Conservation (phyloP, 30 jellyfish, hydroid and myxozoan genomes). For the Clytia hemisphaerica region DNA sequence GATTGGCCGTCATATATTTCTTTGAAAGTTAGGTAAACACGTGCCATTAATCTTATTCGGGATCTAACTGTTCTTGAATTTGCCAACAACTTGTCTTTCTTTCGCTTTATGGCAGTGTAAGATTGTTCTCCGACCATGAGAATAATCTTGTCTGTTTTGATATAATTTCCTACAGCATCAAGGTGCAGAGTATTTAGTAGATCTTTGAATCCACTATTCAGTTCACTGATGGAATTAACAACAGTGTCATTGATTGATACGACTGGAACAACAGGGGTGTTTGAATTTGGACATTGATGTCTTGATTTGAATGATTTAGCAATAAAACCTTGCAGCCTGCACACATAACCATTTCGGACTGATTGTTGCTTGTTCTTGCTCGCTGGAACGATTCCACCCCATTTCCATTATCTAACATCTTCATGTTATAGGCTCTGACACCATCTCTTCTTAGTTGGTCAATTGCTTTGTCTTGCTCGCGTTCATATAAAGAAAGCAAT, state of each 20-base stretch:
- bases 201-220: not conserved
- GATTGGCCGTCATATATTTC: too few species aligned
- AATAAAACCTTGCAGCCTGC: constrained; percentile 19
- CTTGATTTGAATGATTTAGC: constrained; percentile 2
- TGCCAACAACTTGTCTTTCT: constrained; percentile 1
- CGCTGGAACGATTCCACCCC: not conserved
- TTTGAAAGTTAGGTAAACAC: too few species aligned
- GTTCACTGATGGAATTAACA: not conserved
- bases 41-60: not conserved
- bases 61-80: not conserved
- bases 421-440: not conserved
- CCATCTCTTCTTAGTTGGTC: constrained; percentile 4
- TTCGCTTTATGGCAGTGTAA: not conserved
- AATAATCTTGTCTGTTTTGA: constrained; percentile 1
- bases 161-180: constrained; percentile 5
- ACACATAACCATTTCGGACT: not conserved
- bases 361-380: not conserved
- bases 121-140: not conserved
- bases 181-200: not conserved
- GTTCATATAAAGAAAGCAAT: not conserved
- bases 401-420: not conserved
- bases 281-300: constrained; percentile 21
- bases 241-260: constrained; percentile 9
- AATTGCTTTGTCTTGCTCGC: constrained; percentile 16
- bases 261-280: not conserved